Conservation (phyloP, 2,797 vertebrate genomes). For the Pseudochirops corinnae region DNA sequence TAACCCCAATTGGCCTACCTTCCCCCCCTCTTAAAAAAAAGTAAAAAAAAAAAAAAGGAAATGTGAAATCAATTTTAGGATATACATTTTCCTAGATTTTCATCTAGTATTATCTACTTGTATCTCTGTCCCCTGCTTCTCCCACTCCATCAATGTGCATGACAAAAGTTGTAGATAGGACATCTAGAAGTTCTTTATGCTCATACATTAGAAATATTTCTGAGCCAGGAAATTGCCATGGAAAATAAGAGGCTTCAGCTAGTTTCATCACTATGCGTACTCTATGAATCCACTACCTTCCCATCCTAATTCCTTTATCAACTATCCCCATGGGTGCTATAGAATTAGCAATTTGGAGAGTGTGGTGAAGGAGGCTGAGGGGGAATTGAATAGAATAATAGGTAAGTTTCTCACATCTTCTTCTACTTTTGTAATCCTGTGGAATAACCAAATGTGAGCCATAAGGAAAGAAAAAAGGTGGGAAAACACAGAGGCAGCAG, state of each 20-base stretch:
- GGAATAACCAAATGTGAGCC: background rate
- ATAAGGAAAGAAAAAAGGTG: background rate
- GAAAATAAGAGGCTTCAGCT: background rate
- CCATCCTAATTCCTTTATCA: background rate
- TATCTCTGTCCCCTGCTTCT: background rate
- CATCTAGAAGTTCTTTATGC: background rate
- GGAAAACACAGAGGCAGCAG: background rate
- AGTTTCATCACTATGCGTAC: background rate
- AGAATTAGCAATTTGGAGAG: background rate
- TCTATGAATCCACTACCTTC: background rate
- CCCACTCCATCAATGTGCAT: background rate
- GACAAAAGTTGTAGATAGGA: too few relatives aligned
- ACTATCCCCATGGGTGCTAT: background rate
- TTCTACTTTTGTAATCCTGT: background rate
- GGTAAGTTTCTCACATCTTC: background rate
- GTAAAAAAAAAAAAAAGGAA: too few relatives aligned
- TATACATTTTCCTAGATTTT: background rate
- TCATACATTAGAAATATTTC: background rate
- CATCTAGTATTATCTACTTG: background rate
- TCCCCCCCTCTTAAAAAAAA: too few relatives aligned
- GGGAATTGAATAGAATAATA: background rate
- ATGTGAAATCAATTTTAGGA: background rate
- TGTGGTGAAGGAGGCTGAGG: background rate
- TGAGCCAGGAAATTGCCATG: background rate
- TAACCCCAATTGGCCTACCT: too few relatives aligned